Evolutionary conservation across 1,140 invertebrate species (phyloP), one percentile per base, ranked within the genome.

Genomic region (Ceratina japonica): DNA sequence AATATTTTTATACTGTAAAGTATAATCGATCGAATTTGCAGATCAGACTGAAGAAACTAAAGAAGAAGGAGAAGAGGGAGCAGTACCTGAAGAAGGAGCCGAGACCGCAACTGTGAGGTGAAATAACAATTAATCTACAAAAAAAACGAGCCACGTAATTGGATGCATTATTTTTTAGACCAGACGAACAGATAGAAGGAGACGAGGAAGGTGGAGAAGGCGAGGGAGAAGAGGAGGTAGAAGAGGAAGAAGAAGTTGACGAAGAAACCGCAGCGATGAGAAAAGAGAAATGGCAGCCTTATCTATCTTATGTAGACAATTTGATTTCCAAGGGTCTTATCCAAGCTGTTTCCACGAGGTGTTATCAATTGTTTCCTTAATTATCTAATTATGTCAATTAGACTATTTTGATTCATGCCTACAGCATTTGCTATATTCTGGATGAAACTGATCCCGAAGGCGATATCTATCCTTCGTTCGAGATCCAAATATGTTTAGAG

Each of bases 401-500:
- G 37, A n/a, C n/a, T 3, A 68, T n/a, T 62, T 62, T 65, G 8
- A 75, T 81, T 58, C 52, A 20, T 68, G 37, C 49, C 78, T 8
- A 7, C 80, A 94, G 93, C 64, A 87, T 93, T 16, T 89, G 87
- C 72, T 92, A 93, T 65, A 88, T 94, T 16, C 93, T 91, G 3
- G 90, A 88, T 85, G 92, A 93, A 86, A 94, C 87, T 78, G 91
- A 89, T 90, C 90, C 80, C 74, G 91, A 84, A 81, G 76, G 74
- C 20, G 78, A 86, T n/a, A n/a, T 18, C 82, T 88, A 13, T 3
- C 94, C 94, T 0, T 90, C 95, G 0, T 94, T 95, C 83, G 94
- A 96, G 88, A 93, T 96, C 31, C 90, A 93, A 37, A 91, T 97
- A 79, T 93, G 94, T 80, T 91, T 97, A 3, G 92, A 94, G 63